Conservation (phyloP, 2,797 vertebrate genomes). For the Hafferia zeledoni region DNA sequence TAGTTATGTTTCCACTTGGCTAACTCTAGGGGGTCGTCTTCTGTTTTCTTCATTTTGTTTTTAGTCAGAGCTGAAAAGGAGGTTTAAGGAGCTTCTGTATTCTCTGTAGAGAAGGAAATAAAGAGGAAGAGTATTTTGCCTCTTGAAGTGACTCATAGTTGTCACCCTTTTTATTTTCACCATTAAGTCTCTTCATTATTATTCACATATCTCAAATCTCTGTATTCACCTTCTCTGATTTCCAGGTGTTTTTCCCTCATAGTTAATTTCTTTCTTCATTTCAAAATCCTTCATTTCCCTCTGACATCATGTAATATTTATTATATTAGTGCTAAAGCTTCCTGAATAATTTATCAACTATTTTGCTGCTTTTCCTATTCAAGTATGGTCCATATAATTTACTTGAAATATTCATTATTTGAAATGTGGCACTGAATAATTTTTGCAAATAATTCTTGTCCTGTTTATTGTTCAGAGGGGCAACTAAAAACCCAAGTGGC, state of each 20-base stretch:
- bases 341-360: slow-evolving; percentile 41
- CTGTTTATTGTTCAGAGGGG: not conserved
- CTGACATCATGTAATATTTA: slow-evolving; percentile 52
- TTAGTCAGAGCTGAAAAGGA: not conserved
- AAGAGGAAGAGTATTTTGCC: not conserved
- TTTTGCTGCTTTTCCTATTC: slow-evolving; percentile 26
- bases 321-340: slow-evolving; percentile 12
- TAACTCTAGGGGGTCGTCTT: not conserved
- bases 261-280: slow-evolving; percentile 30
- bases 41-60: not conserved
- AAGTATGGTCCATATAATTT: slow-evolving; percentile 1
- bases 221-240: slow-evolving; percentile 6
- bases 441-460: slow-evolving; percentile 7
- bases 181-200: not conserved
- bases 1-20: not conserved
- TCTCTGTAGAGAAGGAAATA: not conserved
- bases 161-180: not conserved
- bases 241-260: slow-evolving; percentile 43
- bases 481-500: not conserved
- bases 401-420: slow-evolving; percentile 50
- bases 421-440: not conserved
- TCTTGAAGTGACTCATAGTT: not conserved
- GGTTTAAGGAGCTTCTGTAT: not conserved
- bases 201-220: not conserved
- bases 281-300: slow-evolving; percentile 22